Evolutionary conservation across 1,140 invertebrate genomes (phyloP).

Genomic region (Drosophila orosa): DNA sequence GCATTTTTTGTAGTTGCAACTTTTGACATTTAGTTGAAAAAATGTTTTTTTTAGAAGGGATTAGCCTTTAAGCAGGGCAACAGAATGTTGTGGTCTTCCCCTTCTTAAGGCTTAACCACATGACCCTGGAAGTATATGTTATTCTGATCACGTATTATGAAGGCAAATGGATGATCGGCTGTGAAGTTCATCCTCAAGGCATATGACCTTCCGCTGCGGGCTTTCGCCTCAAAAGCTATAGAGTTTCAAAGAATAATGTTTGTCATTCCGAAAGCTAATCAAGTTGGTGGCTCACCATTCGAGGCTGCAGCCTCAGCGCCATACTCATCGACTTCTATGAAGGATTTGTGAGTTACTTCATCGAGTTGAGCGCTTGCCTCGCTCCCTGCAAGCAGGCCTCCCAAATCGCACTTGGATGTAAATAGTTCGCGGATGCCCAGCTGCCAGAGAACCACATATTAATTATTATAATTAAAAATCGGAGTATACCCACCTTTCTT

Average conservation of each 20-base stretch:
- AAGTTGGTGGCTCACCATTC: too few relatives aligned
- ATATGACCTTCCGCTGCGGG: too few relatives aligned
- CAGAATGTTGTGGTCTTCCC: not conserved
- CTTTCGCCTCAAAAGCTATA: too few relatives aligned
- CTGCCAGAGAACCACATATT: too few relatives aligned
- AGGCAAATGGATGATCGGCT: not conserved
- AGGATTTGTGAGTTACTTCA: not conserved
- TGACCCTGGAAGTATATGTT: not conserved
- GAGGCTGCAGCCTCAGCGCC: too few relatives aligned
- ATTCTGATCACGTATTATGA: not conserved
- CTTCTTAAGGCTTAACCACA: not conserved
- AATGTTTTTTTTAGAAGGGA: not conserved
- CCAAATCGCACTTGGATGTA: too few relatives aligned
- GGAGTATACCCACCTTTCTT: too few relatives aligned
- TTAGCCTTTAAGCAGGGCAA: not conserved
- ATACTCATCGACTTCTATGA: not conserved
- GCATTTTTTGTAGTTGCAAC: not conserved
- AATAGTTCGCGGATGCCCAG: too few relatives aligned
- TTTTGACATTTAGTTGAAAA: not conserved
- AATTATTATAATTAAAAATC: too few relatives aligned
- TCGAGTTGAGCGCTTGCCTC: not conserved
- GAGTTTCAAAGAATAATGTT: too few relatives aligned
- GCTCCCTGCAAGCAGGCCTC: too few relatives aligned
- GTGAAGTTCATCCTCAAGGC: not conserved
- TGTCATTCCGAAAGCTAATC: too few relatives aligned